phyloP scores from a whole-genome alignment of 2,888 invertebrate genomes.

The Vesta saturnalis region DNA sequence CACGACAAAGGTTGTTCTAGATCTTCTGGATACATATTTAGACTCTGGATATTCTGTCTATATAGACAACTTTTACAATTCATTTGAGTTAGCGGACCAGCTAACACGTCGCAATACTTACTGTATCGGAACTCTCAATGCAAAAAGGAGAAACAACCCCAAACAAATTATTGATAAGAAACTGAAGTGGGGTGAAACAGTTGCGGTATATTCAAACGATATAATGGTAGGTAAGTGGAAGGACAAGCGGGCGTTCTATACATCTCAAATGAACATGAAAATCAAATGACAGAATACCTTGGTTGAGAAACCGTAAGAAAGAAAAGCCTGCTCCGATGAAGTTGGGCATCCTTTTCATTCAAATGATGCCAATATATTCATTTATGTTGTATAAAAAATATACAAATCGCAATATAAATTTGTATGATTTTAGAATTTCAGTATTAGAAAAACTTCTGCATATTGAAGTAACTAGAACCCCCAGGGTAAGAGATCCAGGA shows the following conservation, averaged over 20 bases:
- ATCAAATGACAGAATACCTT: not conserved
- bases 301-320: not conserved
- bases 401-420: too few relatives aligned
- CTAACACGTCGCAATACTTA: not conserved
- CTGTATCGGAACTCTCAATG: not conserved
- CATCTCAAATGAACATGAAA: not conserved
- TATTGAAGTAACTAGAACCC: too few relatives aligned
- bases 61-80: slow-evolving; percentile 12
- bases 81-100: slow-evolving; percentile 8
- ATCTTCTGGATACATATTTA: slow-evolving; percentile 4
- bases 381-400: too few relatives aligned
- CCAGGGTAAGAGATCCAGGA: too few relatives aligned
- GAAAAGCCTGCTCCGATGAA: not conserved
- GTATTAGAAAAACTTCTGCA: too few relatives aligned
- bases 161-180: not conserved
- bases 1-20: slow-evolving; percentile 2
- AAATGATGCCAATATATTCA: too few relatives aligned
- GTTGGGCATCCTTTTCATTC: too few relatives aligned
- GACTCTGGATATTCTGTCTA: not conserved
- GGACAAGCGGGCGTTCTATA: slow-evolving; percentile 4
- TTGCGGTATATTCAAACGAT: not conserved
- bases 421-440: too few relatives aligned
- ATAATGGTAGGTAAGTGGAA: slow-evolving; percentile 8
- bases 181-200: slow-evolving; percentile 1
- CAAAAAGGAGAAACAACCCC: slow-evolving; percentile 6